Evolutionary conservation across 2,797 vertebrate species (phyloP).

Genomic region (Mormyrus proboscirostris): DNA sequence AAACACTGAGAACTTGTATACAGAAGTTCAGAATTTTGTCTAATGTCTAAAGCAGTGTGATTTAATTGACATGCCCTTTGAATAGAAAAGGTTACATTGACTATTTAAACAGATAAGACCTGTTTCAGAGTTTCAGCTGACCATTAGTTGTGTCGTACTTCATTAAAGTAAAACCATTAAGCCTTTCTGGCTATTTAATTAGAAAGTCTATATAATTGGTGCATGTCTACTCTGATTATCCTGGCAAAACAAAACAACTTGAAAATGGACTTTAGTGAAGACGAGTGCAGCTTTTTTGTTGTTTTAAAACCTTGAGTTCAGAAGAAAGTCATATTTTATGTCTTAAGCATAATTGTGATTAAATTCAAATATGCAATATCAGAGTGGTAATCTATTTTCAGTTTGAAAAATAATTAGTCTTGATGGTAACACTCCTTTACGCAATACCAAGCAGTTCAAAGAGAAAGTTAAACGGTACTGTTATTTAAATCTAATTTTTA

Average conservation of each 20-base stretch:
- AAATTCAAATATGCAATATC: conserved; percentile 50
- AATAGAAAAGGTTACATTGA: conserved; percentile 23
- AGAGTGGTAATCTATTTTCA: conserved; percentile 51
- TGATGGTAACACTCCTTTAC: conserved; percentile 38
- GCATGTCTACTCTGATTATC: conserved; percentile 20
- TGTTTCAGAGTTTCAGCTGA: conserved; percentile 19
- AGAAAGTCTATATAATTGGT: conserved; percentile 21
- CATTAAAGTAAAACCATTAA: conserved; percentile 27
- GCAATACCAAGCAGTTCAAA: neutral
- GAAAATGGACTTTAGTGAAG: conserved; percentile 18
- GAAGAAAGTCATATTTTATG: conserved; percentile 16
- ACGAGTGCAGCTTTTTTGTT: neutral
- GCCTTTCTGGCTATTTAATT: conserved; percentile 25
- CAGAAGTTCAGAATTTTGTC: neutral
- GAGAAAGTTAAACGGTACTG: neutral
- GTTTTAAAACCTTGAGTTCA: conserved; percentile 1
- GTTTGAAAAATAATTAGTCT: conserved; percentile 56
- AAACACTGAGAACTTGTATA: neutral
- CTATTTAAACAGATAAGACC: conserved; percentile 23
- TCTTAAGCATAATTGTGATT: conserved; percentile 29
- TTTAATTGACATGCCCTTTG: conserved; percentile 22
- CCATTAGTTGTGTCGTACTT: conserved; percentile 24
- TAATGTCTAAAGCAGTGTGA: conserved; percentile 5
- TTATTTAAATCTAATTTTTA: neutral
- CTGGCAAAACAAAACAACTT: conserved; percentile 22